phyloP scores from a whole-genome alignment of 2,113 vertebrate genomes.

The Otus sunia region DNA sequence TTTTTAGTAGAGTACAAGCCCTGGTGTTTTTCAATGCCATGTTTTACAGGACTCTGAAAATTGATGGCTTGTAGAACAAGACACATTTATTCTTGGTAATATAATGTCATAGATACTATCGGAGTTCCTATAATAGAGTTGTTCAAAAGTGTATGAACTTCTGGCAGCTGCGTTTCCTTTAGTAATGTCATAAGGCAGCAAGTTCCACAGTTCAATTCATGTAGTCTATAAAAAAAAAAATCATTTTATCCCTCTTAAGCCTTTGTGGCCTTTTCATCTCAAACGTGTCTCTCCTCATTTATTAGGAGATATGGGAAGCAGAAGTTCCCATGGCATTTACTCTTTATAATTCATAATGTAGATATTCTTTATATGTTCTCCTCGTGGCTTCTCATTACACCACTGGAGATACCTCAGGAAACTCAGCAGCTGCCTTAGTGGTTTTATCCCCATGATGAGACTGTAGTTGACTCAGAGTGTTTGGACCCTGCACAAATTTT shows the following conservation, averaged over 20 bases:
- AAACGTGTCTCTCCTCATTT: background rate
- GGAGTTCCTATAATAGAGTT: background rate
- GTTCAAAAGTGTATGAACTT: background rate
- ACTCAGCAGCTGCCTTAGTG: constrained; percentile 33
- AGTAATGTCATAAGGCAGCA: background rate
- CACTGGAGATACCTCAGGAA: constrained; percentile 40
- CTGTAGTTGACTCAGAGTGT: background rate
- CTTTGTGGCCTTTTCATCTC: constrained; percentile 45
- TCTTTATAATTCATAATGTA: constrained; percentile 3
- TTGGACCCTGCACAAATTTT: constrained; percentile 14
- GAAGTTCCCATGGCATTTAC: constrained; percentile 20
- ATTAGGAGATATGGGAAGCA: constrained; percentile 27
- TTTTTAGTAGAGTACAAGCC: background rate
- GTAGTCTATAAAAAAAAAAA: background rate
- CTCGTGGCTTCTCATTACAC: background rate
- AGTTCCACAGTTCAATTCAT: background rate
- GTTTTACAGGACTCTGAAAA: background rate
- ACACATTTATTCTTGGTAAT: background rate
- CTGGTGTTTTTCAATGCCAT: background rate
- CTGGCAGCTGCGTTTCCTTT: constrained; percentile 8
- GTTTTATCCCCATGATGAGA: constrained; percentile 37
- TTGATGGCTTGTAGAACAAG: background rate
- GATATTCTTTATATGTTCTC: background rate
- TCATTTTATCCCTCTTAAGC: background rate
- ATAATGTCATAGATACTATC: background rate